Conservation (phyloP, 1,140 invertebrate species). For the Meteorus sp. region DNA sequence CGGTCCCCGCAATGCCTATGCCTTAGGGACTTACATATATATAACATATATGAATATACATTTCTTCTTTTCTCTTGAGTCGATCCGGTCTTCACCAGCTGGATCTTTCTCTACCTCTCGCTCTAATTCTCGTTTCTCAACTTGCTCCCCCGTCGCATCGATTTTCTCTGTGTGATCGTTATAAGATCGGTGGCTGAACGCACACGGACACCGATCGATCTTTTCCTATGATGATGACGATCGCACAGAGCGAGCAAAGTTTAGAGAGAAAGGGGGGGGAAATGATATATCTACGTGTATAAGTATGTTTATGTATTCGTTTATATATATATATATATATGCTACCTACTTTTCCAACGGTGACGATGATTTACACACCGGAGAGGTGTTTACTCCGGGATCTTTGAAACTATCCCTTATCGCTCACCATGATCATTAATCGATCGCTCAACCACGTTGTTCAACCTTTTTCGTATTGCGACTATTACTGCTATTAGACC, state of each 20-base stretch:
- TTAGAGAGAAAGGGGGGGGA: background rate
- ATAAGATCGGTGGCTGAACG: slow-evolving; percentile 4
- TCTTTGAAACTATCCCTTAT: slow-evolving; percentile 27
- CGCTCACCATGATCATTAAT: slow-evolving; percentile 21
- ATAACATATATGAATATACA: background rate
- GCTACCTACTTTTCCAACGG: slow-evolving; percentile 25
- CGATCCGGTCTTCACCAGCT: slow-evolving; percentile 26
- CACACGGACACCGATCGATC: slow-evolving; percentile 17
- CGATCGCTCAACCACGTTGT: slow-evolving; percentile 20
- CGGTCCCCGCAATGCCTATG: slow-evolving; percentile 23
- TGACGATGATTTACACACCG: slow-evolving; percentile 26
- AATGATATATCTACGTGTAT: background rate
- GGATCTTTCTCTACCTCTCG: slow-evolving; percentile 22
- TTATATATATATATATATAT: background rate
- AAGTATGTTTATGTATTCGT: background rate
- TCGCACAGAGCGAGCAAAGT: background rate
- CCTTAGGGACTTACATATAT: slow-evolving; percentile 19
- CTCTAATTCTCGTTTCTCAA: slow-evolving; percentile 30
- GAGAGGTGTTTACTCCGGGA: slow-evolving; percentile 25
- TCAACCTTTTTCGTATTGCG: slow-evolving; percentile 8
- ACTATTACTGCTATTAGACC: slow-evolving; percentile 3
- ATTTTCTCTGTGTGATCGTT: slow-evolving; percentile 29
- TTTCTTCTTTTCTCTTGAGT: background rate
- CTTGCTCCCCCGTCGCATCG: slow-evolving; percentile 29
- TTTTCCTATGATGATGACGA: slow-evolving; percentile 9